Percentiles rank a stretch among this genome's conserved stretches.
These are phyloP conservation scores for Sakesphorus luctuosus DNA, from an alignment of 2,113 vertebrate species.

Conservation along the genomic window DNA sequence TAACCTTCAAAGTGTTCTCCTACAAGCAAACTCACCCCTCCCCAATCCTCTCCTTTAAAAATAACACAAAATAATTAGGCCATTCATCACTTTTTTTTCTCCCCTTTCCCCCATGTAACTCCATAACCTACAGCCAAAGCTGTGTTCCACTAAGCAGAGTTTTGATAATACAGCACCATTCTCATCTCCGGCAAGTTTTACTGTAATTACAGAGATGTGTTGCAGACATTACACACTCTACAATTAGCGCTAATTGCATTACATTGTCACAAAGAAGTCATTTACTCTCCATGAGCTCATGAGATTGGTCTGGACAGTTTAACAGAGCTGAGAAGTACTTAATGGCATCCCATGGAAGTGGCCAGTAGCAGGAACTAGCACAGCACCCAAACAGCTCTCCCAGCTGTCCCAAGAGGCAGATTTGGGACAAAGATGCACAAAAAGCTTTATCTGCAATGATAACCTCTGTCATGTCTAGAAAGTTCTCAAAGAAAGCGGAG, in stretches of 20 bases:
- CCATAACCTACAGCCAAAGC: conserved; percentile 14
- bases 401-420: neutral
- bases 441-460: neutral
- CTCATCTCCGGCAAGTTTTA: conserved; percentile 46
- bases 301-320: conserved; percentile 55
- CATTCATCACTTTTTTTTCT: neutral
- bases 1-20: conserved; percentile 32
- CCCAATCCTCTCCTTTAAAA: neutral
- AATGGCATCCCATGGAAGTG: neutral
- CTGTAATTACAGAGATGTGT: conserved; percentile 66
- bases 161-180: conserved; percentile 29
- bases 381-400: neutral
- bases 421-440: neutral
- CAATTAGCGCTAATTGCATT: conserved; percentile 66
- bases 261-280: conserved; percentile 68
- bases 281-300: conserved; percentile 57
- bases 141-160: neutral
- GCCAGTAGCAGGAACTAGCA: neutral
- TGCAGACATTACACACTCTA: conserved; percentile 55
- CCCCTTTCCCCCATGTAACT: neutral
- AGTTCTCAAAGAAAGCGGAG: neutral
- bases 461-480: neutral
- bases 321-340: neutral
- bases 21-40: neutral
- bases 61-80: conserved; percentile 18